Conservation (phyloP, 2,113 vertebrate species). For the Upupa epops region DNA sequence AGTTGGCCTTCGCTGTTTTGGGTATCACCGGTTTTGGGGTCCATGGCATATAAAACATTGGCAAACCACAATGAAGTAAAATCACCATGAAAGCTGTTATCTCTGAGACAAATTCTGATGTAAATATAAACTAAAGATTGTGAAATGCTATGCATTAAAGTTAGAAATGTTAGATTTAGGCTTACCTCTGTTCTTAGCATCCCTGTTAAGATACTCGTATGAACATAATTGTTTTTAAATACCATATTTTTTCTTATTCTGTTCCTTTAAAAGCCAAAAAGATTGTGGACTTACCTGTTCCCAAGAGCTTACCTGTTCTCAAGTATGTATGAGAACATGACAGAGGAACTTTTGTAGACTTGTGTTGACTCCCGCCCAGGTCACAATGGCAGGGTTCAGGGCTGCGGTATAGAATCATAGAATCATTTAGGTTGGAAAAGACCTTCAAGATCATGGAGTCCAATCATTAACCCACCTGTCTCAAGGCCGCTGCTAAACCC, state of each 20-base stretch:
- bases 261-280: neutral
- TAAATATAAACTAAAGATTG: neutral
- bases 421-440: no score
- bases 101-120: neutral
- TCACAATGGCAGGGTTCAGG: neutral
- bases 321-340: rapidly evolving
- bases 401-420: no score
- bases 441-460: no score
- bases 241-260: neutral
- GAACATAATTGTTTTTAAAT: neutral
- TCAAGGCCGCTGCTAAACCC: no score
- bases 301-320: neutral
- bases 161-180: neutral
- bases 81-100: neutral
- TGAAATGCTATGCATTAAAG: rapidly evolving
- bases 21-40: neutral
- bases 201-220: neutral
- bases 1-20: neutral
- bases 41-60: neutral
- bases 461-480: no score
- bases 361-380: rapidly evolving
- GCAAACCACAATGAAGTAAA: neutral
- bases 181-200: neutral
- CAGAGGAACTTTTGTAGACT: neutral
- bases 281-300: neutral